These are phyloP conservation scores for Ormyrus labotus DNA, from an alignment of 2,888 invertebrate species.

Conservation along the genomic window DNA sequence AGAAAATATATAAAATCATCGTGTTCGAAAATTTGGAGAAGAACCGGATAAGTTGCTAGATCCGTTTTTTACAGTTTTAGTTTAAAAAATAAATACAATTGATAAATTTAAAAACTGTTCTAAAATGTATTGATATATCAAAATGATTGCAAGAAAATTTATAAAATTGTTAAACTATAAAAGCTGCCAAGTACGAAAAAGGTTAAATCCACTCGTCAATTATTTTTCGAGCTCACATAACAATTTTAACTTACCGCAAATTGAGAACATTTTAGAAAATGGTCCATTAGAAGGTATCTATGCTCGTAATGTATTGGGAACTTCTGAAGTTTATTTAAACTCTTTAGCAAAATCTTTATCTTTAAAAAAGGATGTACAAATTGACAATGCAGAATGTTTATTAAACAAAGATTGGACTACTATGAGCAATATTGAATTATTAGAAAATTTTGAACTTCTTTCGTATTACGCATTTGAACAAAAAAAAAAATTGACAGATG, in stretches of 20 bases:
- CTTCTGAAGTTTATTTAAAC: conserved; percentile 39
- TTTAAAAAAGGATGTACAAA: conserved; percentile 41
- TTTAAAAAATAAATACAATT: too few relatives aligned
- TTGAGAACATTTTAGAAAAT: background rate
- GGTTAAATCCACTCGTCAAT: conserved; percentile 26
- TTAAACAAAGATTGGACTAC: conserved; percentile 58
- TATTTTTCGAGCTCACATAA: background rate
- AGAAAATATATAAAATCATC: too few relatives aligned
- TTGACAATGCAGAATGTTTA: conserved; percentile 68
- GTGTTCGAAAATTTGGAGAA: too few relatives aligned
- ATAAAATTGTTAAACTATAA: conserved; percentile 3
- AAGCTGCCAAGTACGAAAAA: background rate
- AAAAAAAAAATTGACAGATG: background rate
- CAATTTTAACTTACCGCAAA: background rate
- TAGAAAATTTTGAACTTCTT: conserved; percentile 50
- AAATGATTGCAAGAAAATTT: conserved; percentile 34
- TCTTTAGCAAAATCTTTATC: conserved; percentile 34
- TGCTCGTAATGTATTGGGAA: conserved; percentile 75
- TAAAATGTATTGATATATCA: background rate
- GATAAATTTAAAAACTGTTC: too few relatives aligned
- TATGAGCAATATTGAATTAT: conserved; percentile 71
- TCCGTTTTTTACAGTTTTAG: too few relatives aligned
- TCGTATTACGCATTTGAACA: conserved; percentile 34
- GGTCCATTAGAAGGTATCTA: conserved; percentile 73
- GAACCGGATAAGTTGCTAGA: too few relatives aligned